A percentile compares a stretch with the other conserved stretches of the same genome.
Conservation (phyloP, 2,113 vertebrate genomes). For the Rutilus rutilus region DNA sequence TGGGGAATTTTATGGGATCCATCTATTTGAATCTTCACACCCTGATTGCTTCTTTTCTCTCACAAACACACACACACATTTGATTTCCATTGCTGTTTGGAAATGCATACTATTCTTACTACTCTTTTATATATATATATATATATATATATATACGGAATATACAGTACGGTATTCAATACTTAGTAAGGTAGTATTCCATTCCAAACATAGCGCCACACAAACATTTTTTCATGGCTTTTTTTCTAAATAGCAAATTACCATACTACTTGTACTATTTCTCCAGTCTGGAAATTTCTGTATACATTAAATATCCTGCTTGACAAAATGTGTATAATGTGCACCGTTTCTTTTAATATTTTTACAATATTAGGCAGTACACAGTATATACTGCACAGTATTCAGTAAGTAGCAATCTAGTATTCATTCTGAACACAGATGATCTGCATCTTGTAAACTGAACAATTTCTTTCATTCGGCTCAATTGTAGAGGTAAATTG, state of each 20-base stretch:
- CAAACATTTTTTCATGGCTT: too few species aligned
- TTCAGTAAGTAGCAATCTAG: not conserved
- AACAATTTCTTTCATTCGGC: not conserved
- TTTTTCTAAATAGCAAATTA: slow-evolving; percentile 11
- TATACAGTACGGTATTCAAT: not conserved
- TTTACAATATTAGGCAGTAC: not conserved
- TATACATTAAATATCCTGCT: not conserved
- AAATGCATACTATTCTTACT: not conserved
- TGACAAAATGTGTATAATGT: not conserved
- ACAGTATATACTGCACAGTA: not conserved
- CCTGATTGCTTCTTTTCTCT: slow-evolving; percentile 22
- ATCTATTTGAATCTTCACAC: slow-evolving; percentile 22
- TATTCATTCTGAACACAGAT: not conserved
- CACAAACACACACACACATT: not conserved
- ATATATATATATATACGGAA: too few species aligned
- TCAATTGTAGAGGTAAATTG: not conserved
- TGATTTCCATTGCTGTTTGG: not conserved
- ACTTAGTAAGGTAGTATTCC: not conserved
- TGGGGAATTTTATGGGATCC: slow-evolving; percentile 19
- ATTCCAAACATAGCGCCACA: not conserved
- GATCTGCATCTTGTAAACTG: not conserved
- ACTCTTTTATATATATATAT: not conserved
- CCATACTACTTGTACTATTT: not conserved
- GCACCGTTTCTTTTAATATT: not conserved
- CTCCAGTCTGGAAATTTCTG: not conserved